Base-by-base conservation (phyloP, 2,797 vertebrate genomes). In the Muscicapa striata region DNA sequence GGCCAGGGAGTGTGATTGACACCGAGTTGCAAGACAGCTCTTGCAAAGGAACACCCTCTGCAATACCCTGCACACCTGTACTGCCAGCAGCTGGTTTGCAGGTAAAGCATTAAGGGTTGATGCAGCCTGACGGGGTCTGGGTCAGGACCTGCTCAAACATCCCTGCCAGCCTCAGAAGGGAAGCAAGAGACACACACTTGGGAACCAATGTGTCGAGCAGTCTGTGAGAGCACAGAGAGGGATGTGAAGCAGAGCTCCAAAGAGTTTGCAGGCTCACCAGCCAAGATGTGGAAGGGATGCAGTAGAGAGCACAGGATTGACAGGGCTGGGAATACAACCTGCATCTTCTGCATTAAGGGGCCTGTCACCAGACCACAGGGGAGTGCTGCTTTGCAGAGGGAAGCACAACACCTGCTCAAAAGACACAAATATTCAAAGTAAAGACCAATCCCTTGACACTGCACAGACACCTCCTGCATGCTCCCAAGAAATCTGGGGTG, bases 291-390 rank as follows among this genome's bases (percentile, higher is more conserved):
- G 67, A 55, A 67, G 52, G 34, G 49, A 89, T 0, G 0, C 76
- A 74, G 72, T 0, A 2, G 67, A 85, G 32, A 89, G 45, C 19
- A 3, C 16, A 11, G 77, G 87, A 94, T 87, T 95, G 94, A 93
- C 93, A 93, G 91, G 84, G 52, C 78, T 95, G 93, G 91, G 91
- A 96, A 80, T 85, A 85, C 57, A 89, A 46, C 45, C 45, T 57
- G 46, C 6, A 0, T 87, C 67, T 64, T 74, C 68, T 93, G 89
- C 85, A 74, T 70, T 77, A 91, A 92, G 90, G 64, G 90, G 41
- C 52, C 93, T 95, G 87, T 91, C 94, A 94, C 63, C 72, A 22
- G 75, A 59, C 72, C 46, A 0, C 17, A 0, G 34, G 93, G 90
- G 90, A 94, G 46, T 1, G 23, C 55, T 73, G 82, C 72, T 95